phyloP scores from a whole-genome alignment of 2,888 invertebrate genomes.

The Rhimphoctona megacephalus region DNA sequence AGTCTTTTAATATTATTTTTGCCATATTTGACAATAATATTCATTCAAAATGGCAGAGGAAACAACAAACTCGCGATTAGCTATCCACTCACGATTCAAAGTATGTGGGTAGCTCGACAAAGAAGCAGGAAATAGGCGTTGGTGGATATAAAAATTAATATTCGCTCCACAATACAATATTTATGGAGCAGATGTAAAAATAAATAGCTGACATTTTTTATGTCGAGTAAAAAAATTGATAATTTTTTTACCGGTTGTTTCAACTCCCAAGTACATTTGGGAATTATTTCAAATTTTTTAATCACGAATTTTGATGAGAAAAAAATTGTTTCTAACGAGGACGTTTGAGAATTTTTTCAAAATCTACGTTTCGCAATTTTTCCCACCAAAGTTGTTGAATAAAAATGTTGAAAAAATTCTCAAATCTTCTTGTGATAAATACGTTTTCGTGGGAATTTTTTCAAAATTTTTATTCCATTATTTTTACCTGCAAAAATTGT shows the following conservation, averaged over 20 bases:
- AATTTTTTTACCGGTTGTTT: neutral
- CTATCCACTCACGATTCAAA: conserved; percentile 36
- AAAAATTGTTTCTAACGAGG: neutral
- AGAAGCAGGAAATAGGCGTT: conserved; percentile 42
- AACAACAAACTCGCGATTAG: conserved; percentile 12
- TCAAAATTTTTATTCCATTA: too few species aligned
- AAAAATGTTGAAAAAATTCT: neutral
- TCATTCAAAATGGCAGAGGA: neutral
- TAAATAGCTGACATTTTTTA: neutral
- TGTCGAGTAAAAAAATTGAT: neutral
- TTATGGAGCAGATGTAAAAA: neutral
- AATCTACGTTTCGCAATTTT: too few species aligned
- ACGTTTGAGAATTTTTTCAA: too few species aligned
- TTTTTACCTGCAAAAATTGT: neutral
- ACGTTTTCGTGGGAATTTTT: too few species aligned
- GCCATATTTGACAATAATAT: neutral
- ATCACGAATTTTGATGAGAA: neutral
- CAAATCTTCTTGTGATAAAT: neutral
- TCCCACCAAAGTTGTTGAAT: neutral
- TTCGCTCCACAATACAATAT: neutral
- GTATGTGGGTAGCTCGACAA: conserved; percentile 43
- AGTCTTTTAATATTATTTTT: neutral
- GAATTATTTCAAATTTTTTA: neutral
- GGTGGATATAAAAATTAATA: conserved; percentile 26
- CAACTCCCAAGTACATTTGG: neutral